Base-by-base conservation (phyloP, 2,797 vertebrate species). In the Hylomyscus alleni region DNA sequence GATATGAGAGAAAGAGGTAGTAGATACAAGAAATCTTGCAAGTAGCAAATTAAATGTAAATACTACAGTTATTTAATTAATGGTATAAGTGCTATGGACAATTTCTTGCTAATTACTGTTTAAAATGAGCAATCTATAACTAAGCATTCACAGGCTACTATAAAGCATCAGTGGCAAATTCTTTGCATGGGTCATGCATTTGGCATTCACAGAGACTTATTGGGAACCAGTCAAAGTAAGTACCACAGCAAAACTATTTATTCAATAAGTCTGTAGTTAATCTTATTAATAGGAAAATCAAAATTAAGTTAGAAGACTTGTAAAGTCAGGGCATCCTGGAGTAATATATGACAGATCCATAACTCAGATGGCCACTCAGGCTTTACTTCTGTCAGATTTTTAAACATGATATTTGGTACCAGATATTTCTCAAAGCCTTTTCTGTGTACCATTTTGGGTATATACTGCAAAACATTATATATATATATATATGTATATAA, bases 171-270 rank as follows among this genome's bases (percentile, higher is more conserved):
- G 69, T 77, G 65, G 78, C 15, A 94, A 82, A 78, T 83, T 92
- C 82, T 91, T 97, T 77, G 44, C 44, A 76, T 81, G 37, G 15
- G 10, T 80, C n/a, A 14, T 20, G 58, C 89, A 73, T 56, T 93
- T 85, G 50, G n/a, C 54, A 94, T 3, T 75, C 58, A 89, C 4
- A 93, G 34, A 94, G 6, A 95, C 15, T 91, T 95, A 26, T 22
- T 69, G 62, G 47, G 37, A 17, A 91, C 34, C 62, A 91, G 90
- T 3, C 89, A 31, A 52, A 93, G 44, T 76, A 69, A 75, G 14
- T 89, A 92, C 54, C 60, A 95, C 40, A 83, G 54, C 20, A 78
- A 75, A 93, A 92, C 86, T 84, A 90, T 88, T 93, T 94, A 86
- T 85, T 91, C 73, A 76, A 10, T 3, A 91, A 69, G 47, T 2